Conservation (phyloP, 2,888 invertebrate genomes). For the Gari tellinella region DNA sequence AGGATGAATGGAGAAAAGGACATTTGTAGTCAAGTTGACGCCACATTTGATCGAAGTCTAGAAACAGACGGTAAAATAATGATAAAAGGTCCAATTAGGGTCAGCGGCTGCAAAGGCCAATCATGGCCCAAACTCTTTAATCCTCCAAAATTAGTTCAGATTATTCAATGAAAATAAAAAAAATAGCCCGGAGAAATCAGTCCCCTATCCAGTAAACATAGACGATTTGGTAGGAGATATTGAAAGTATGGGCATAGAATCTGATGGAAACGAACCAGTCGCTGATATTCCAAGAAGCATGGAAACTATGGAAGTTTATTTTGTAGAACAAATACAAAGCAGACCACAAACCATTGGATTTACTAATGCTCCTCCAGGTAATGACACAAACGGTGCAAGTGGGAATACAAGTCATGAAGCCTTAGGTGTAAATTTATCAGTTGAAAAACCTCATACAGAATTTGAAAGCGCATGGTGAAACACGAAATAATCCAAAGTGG, state of each 20-base stretch:
- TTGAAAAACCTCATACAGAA: not conserved
- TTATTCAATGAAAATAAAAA: not conserved
- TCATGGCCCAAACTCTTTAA: conserved; percentile 16
- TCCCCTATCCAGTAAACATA: not conserved
- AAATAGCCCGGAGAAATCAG: not conserved
- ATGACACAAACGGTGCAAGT: too few relatives aligned
- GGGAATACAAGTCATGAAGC: too few relatives aligned
- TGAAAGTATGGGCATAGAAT: not conserved
- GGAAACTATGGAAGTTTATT: not conserved
- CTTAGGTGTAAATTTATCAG: too few relatives aligned
- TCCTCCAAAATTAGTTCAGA: conserved; percentile 1
- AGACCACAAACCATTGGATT: not conserved
- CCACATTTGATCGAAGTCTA: not conserved
- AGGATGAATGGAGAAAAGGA: not conserved
- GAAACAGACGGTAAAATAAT: not conserved
- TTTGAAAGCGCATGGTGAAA: not conserved
- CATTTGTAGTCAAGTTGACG: not conserved
- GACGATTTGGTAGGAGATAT: not conserved
- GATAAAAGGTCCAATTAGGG: too few relatives aligned
- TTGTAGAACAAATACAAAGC: not conserved
- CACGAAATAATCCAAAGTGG: conserved; percentile 25
- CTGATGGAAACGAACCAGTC: not conserved
- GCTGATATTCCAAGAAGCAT: not conserved
- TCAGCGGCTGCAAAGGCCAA: not conserved
- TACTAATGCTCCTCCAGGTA: too few relatives aligned